phyloP scores from a whole-genome alignment of 1,140 invertebrate species.

The Acromyrmex echinatior region DNA sequence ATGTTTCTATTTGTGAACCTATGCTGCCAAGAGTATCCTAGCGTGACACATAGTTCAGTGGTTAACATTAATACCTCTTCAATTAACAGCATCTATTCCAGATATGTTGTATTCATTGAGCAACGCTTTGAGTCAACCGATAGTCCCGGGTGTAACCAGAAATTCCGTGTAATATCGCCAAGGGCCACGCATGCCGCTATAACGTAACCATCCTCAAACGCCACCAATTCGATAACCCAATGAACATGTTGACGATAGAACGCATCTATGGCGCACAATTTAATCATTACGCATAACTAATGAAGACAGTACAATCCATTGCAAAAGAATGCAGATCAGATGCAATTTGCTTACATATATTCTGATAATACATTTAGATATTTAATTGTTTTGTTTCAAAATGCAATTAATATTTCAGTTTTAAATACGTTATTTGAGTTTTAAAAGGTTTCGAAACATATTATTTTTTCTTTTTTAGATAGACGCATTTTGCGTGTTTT shows the following conservation, averaged over 20 bases:
- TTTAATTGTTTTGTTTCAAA: background rate
- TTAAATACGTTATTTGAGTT: background rate
- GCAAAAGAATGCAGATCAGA: background rate
- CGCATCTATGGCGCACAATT: conserved; percentile 55
- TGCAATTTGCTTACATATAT: background rate
- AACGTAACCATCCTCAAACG: conserved; percentile 57
- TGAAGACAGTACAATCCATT: conserved; percentile 40
- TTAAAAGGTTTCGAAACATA: background rate
- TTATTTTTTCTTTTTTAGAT: background rate
- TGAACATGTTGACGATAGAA: conserved; percentile 62
- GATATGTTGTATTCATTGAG: conserved; percentile 65
- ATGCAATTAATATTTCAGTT: background rate
- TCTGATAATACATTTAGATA: background rate
- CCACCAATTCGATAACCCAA: conserved; percentile 44
- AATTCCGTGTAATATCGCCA: conserved; percentile 61
- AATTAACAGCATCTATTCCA: conserved; percentile 56
- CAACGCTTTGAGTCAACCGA: conserved; percentile 59
- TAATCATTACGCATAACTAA: conserved; percentile 58
- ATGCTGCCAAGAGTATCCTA: conserved; percentile 14
- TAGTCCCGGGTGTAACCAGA: conserved; percentile 61
- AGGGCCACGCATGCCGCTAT: conserved; percentile 56
- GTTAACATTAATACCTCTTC: conserved; percentile 61
- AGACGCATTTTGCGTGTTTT: background rate
- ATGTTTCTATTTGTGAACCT: conserved; percentile 3
- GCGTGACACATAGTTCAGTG: conserved; percentile 58